Evolutionary conservation across 64 coral and sea anemone species (phyloP), one percentile per base, ranked within the genome.

Genomic region (Actinia tenebrosa): DNA sequence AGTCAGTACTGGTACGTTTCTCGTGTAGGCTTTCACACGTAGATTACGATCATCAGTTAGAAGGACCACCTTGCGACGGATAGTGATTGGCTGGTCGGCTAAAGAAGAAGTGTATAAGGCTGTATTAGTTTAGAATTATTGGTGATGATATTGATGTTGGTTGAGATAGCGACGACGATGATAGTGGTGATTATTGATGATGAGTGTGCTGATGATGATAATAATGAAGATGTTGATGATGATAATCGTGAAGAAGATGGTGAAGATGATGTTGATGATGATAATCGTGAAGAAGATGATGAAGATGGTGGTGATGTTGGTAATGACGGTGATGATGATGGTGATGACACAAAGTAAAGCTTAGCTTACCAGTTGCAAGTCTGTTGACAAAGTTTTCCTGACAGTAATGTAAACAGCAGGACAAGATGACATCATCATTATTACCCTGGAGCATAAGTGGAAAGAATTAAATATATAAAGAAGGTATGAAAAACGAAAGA

Each of bases 341-440:
- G 13, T 58, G 56, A 13, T 58, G 13, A 16, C 56, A 11, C 7
- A 11, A 58, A 58, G 10, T 2, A 58, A 11, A 7, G 13, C 15
- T 6, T 52, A 19, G 61, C 80, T 45, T 87, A 98, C 96, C 93
- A 85, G 93, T 88, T 17, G 90, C 96, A 10, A 95, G 86, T 78
- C 93, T 87, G 86, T 98, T 94, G 71, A 95, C 93, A 91, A 98
- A 90, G 79, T 98, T 92, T 58, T 94, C 96, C 84, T 95, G 93
- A 89, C 96, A 98, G 78, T 98, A 98, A 60, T 98, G 91, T 56
- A 92, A 56, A 46, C 93, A 98, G 86, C 93, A 98, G 13, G 90
- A 92, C 22, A 98, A 87, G 81, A 98, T 98, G 13, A 98, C 69
- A 61, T 98, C 96, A 93, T 98, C 96, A 56, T 98, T 98, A 81